These are phyloP conservation scores for Eupithecia inturbata DNA, from an alignment of 2,888 invertebrate species.

Conservation along the genomic window DNA sequence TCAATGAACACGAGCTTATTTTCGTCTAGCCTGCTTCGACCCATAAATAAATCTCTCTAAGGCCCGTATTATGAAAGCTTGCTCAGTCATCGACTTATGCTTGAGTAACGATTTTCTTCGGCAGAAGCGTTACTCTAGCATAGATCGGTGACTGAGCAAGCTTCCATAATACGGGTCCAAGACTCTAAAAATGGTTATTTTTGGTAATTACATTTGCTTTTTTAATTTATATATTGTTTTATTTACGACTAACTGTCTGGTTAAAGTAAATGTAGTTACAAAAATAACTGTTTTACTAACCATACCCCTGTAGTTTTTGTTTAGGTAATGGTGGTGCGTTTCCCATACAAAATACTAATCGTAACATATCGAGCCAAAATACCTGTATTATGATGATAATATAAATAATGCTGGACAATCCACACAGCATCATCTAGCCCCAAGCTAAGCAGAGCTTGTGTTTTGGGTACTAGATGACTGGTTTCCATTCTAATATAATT, in stretches of 20 bases:
- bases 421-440: too few relatives aligned
- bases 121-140: too few relatives aligned
- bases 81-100: too few relatives aligned
- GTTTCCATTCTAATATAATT: too few relatives aligned
- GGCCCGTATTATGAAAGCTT: too few relatives aligned
- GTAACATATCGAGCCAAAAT: not conserved
- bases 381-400: too few relatives aligned
- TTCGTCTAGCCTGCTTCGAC: not conserved
- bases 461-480: too few relatives aligned
- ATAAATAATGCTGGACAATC: too few relatives aligned
- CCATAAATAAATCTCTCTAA: not conserved
- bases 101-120: too few relatives aligned
- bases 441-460: too few relatives aligned
- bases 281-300: conserved; percentile 62
- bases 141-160: too few relatives aligned
- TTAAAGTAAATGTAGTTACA: conserved; percentile 80
- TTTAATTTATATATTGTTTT: conserved; percentile 67
- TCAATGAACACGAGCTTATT: not conserved
- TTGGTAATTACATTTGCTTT: conserved; percentile 84
- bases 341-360: not conserved
- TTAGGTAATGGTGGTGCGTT: not conserved
- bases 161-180: too few relatives aligned
- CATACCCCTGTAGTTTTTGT: conserved; percentile 36
- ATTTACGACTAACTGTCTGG: conserved; percentile 82
- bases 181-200: conserved; percentile 63